Evolutionary conservation across 2,888 invertebrate genomes (phyloP).

Genomic region (Tachina lurida): DNA sequence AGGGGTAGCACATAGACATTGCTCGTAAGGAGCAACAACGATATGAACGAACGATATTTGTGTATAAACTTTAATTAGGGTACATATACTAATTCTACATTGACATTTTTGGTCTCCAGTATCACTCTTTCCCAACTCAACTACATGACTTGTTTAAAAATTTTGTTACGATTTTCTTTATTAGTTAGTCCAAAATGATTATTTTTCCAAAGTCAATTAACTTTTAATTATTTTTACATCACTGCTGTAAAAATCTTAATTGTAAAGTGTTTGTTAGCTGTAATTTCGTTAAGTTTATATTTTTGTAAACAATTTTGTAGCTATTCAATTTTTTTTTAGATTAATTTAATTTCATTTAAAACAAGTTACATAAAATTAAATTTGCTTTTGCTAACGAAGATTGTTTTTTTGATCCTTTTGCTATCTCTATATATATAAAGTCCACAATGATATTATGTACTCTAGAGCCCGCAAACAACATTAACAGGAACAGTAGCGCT

Average conservation of each 20-base stretch:
- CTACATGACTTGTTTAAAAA: background rate
- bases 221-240: constrained; percentile 47
- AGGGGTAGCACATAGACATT: no score
- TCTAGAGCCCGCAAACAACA: constrained; percentile 62
- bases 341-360: constrained; percentile 53
- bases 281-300: constrained; percentile 43
- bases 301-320: constrained; percentile 42
- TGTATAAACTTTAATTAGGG: no score
- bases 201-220: constrained; percentile 17
- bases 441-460: constrained; percentile 51
- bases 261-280: constrained; percentile 42
- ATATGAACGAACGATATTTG: no score
- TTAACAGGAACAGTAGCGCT: constrained; percentile 53
- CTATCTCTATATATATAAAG: constrained; percentile 12
- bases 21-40: no score
- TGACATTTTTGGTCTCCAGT: no score
- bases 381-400: constrained; percentile 52
- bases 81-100: no score
- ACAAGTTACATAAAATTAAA: constrained; percentile 59
- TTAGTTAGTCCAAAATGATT: background rate
- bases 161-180: background rate
- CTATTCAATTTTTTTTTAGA: constrained; percentile 30
- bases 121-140: background rate
- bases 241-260: constrained; percentile 20
- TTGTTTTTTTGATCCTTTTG: constrained; percentile 22